phyloP scores from a whole-genome alignment of 2,888 invertebrate genomes.

The Lasioglossum pauxillum region DNA sequence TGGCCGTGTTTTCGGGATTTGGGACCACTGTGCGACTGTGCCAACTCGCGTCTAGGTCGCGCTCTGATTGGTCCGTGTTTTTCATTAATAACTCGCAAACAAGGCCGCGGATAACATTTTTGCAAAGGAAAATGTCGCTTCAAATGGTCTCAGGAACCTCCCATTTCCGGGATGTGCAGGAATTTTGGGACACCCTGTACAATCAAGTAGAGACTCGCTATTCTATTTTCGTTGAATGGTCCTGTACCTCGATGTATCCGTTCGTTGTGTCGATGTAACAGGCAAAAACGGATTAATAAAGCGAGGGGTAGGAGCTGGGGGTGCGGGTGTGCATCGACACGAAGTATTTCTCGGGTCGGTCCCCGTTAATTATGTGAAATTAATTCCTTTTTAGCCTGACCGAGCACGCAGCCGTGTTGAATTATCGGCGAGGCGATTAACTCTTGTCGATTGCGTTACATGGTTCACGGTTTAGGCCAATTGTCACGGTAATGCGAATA shows the following conservation, averaged over 20 bases:
- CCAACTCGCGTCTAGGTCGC: too few relatives aligned
- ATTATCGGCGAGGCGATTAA: conserved; percentile 32
- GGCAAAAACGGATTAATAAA: conserved; percentile 60
- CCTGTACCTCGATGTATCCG: not conserved
- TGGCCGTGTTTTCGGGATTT: too few relatives aligned
- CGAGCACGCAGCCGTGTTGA: not conserved
- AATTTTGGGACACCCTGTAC: too few relatives aligned
- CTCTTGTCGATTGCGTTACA: conserved; percentile 31
- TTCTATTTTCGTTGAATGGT: not conserved
- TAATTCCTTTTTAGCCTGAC: conserved; percentile 35
- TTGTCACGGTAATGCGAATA: conserved; percentile 46
- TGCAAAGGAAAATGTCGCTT: too few relatives aligned
- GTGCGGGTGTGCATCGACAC: conserved; percentile 11
- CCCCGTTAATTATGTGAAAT: conserved; percentile 46
- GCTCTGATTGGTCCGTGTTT: too few relatives aligned
- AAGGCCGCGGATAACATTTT: too few relatives aligned
- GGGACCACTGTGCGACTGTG: too few relatives aligned
- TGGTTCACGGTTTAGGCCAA: conserved; percentile 14
- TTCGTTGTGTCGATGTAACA: conserved; percentile 30
- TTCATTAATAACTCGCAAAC: too few relatives aligned
- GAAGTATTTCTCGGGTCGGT: not conserved
- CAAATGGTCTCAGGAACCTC: too few relatives aligned
- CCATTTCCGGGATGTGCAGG: too few relatives aligned
- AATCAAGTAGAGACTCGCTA: not conserved
- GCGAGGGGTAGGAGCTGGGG: not conserved